phyloP scores from a whole-genome alignment of 2,888 invertebrate genomes.

The Bhutanitis thaidina region DNA sequence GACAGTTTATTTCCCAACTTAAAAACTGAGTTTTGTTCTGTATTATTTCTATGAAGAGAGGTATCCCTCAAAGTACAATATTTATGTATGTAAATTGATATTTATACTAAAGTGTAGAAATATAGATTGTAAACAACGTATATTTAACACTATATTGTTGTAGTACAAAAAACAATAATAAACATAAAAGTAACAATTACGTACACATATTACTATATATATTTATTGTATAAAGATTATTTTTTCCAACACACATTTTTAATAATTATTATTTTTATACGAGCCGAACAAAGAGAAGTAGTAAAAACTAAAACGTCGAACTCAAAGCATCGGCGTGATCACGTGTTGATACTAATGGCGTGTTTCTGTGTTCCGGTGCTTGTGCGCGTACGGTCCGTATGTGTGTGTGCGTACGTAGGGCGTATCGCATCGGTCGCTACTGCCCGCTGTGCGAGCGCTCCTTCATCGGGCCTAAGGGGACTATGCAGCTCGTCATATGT shows the following conservation, averaged over 20 bases:
- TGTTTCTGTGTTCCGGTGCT: constrained; percentile 78
- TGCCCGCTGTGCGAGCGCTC: constrained; percentile 86
- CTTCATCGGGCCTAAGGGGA: constrained; percentile 84
- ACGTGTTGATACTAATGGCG: constrained; percentile 71
- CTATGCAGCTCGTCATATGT: constrained; percentile 82
- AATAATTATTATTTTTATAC: neutral
- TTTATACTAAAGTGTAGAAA: neutral
- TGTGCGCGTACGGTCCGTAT: constrained; percentile 68
- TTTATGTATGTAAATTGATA: neutral
- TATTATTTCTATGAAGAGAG: neutral
- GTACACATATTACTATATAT: no score
- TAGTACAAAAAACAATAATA: neutral
- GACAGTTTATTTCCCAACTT: neutral
- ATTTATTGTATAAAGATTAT: no score
- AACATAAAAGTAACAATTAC: neutral
- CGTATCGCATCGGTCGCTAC: constrained; percentile 86
- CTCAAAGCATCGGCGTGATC: constrained; percentile 30
- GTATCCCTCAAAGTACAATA: neutral
- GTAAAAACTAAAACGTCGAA: constrained; percentile 37
- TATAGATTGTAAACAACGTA: neutral
- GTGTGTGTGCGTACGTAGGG: constrained; percentile 78
- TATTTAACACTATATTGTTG: neutral
- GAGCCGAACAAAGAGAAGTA: constrained; percentile 50
- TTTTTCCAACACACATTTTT: constrained; percentile 1
- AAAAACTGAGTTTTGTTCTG: neutral